Percentiles rank a stretch among this genome's conserved stretches.
phyloP scores from a whole-genome alignment of 2,888 invertebrate genomes.

The Stegana nigrithorax region DNA sequence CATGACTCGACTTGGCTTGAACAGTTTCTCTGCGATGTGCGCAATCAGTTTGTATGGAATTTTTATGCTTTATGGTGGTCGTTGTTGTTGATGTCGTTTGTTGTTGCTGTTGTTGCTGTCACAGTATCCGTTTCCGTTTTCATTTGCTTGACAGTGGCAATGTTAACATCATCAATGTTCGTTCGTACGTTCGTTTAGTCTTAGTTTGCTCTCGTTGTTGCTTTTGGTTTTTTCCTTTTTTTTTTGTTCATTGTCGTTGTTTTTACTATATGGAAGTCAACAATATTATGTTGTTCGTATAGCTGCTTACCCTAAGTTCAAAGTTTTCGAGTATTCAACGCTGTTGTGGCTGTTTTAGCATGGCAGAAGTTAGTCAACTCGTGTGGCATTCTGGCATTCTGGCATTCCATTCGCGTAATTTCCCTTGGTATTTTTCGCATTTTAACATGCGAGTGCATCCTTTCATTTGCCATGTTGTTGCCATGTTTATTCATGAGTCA shows the following conservation, averaged over 20 bases:
- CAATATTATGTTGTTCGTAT: no score
- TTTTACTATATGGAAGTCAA: no score
- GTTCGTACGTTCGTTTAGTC: slow-evolving; percentile 35
- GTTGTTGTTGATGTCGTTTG: neutral
- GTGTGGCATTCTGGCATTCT: slow-evolving; percentile 17
- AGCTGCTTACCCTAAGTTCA: no score
- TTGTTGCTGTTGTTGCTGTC: neutral
- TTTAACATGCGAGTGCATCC: slow-evolving; percentile 50
- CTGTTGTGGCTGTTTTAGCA: slow-evolving; percentile 12
- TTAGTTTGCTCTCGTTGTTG: neutral
- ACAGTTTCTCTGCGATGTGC: slow-evolving; percentile 22
- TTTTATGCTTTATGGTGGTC: neutral
- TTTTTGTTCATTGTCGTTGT: neutral
- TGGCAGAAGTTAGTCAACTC: neutral
- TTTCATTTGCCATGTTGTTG: slow-evolving; percentile 8
- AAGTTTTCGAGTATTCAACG: no score
- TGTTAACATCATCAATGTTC: slow-evolving; percentile 7
- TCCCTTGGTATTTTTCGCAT: slow-evolving; percentile 47
- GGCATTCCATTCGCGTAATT: slow-evolving; percentile 57
- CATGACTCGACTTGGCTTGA: no score
- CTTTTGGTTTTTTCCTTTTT: neutral
- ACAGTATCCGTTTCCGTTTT: slow-evolving; percentile 12
- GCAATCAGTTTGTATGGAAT: slow-evolving; percentile 45
- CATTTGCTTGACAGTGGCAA: no score
- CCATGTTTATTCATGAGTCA: slow-evolving; percentile 13